A percentile compares a stretch with the other conserved stretches of the same genome.
Conservation (phyloP, 2,113 vertebrate genomes). For the Pelmatolapia mariae region DNA sequence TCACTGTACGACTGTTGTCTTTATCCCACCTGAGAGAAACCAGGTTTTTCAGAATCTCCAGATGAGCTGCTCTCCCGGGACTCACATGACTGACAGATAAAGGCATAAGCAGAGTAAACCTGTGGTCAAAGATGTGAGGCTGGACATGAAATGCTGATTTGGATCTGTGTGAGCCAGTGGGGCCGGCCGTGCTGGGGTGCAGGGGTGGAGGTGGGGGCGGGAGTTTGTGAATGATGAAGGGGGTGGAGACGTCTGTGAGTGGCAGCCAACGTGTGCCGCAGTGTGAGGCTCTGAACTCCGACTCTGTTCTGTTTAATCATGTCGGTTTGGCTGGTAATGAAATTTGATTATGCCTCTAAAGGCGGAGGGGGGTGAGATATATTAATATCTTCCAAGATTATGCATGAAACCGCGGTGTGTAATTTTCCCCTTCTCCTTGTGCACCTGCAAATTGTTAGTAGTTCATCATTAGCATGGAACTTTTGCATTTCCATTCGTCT, state of each 20-base stretch:
- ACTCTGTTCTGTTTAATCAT: slow-evolving; percentile 98
- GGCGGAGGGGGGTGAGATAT: slow-evolving; percentile 82
- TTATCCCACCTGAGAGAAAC: slow-evolving; percentile 17
- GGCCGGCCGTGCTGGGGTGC: not conserved
- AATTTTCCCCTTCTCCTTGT: slow-evolving; percentile 93
- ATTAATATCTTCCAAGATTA: slow-evolving; percentile 99
- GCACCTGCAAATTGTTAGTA: slow-evolving; percentile 97
- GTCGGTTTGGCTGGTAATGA: slow-evolving; percentile 94
- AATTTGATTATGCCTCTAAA: slow-evolving; percentile 99
- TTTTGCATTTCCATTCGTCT: slow-evolving; percentile 97
- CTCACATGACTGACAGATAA: slow-evolving; percentile 55
- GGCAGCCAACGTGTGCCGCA: slow-evolving; percentile 54
- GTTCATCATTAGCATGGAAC: slow-evolving; percentile 98
- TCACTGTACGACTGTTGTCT: slow-evolving; percentile 1
- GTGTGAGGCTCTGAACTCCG: slow-evolving; percentile 71
- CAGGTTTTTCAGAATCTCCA: slow-evolving; percentile 16
- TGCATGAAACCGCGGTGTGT: slow-evolving; percentile 97
- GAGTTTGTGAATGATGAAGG: slow-evolving; percentile 49
- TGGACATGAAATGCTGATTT: slow-evolving; percentile 56
- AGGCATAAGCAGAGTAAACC: slow-evolving; percentile 30
- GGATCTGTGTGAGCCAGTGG: slow-evolving; percentile 37
- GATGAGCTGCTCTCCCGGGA: slow-evolving; percentile 13
- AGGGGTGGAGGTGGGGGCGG: not conserved
- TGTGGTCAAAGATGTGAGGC: slow-evolving; percentile 53
- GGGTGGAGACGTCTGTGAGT: slow-evolving; percentile 45